These are phyloP conservation scores for Drosophila neotestacea DNA, from an alignment of 2,888 invertebrate species.

Conservation along the genomic window DNA sequence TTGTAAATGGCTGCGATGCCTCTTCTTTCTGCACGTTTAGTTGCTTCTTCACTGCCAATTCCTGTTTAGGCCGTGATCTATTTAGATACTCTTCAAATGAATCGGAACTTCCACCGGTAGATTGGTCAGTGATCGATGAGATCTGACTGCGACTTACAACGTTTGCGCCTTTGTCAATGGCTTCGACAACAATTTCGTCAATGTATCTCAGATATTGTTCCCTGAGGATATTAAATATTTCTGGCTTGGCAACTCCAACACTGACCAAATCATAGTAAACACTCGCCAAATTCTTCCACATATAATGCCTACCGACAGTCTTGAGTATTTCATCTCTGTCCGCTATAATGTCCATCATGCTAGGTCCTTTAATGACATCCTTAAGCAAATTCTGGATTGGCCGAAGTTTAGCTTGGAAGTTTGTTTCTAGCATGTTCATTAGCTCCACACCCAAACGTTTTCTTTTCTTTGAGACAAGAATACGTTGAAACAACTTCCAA, in stretches of 20 bases:
- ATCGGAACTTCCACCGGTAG: neutral
- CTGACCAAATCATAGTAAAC: conserved; percentile 36
- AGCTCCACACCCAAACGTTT: neutral
- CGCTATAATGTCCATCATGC: conserved; percentile 12
- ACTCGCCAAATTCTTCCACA: conserved; percentile 44
- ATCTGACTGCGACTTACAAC: neutral
- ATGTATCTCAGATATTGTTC: conserved; percentile 44
- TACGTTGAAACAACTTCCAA: conserved; percentile 2
- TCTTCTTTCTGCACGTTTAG: too few species aligned
- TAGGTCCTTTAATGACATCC: conserved; percentile 27
- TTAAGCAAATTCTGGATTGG: neutral
- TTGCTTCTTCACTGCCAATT: neutral
- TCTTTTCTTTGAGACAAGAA: neutral
- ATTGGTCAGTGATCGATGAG: neutral
- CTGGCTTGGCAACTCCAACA: neutral
- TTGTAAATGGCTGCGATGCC: neutral
- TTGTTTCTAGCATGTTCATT: neutral
- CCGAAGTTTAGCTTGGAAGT: neutral
- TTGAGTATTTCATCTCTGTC: conserved; percentile 17
- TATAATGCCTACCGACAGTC: conserved; percentile 36
- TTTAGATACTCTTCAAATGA: conserved; percentile 4
- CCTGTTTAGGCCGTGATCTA: too few species aligned
- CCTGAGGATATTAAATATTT: conserved; percentile 5
- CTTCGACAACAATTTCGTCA: conserved; percentile 6
- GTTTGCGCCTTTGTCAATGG: conserved; percentile 8